Conservation (phyloP, 2,797 vertebrate species). For the Neosalanx taihuensis region DNA sequence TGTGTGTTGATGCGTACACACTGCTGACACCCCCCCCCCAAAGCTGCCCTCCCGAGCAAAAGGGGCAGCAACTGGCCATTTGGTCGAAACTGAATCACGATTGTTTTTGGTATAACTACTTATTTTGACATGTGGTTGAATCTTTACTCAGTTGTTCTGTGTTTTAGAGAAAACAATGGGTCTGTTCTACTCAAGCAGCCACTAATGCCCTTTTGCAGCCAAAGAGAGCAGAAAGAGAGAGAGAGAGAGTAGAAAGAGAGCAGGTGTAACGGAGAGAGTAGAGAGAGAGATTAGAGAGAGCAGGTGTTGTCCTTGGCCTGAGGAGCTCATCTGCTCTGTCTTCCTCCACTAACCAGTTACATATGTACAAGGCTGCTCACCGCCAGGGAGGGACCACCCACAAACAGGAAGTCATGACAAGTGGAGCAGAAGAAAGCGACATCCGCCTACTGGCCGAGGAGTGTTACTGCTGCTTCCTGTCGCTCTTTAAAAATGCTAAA, state of each 20-base stretch:
- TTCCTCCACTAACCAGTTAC: constrained; percentile 49
- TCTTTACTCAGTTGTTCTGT: background rate
- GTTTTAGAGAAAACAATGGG: constrained; percentile 43
- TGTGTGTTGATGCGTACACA: constrained; percentile 29
- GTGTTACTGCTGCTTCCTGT: constrained; percentile 50
- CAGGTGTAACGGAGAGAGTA: constrained; percentile 15
- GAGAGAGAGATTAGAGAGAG: constrained; percentile 39
- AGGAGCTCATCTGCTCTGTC: constrained; percentile 14
- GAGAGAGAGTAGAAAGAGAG: background rate
- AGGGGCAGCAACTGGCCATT: too few relatives aligned
- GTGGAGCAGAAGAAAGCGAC: constrained; percentile 19
- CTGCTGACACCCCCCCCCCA: constrained; percentile 44
- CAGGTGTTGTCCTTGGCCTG: constrained; percentile 50
- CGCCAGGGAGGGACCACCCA: constrained; percentile 16
- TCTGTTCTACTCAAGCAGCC: background rate
- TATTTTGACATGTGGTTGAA: too few relatives aligned
- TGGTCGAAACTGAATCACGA: too few relatives aligned
- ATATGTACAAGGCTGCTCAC: constrained; percentile 62
- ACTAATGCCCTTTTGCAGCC: too few relatives aligned
- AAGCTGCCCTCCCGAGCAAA: constrained; percentile 12
- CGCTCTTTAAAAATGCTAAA: constrained; percentile 30
- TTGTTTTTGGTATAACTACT: too few relatives aligned
- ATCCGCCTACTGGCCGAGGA: constrained; percentile 57
- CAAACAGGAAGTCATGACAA: background rate
- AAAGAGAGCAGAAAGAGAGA: background rate